Evolutionary conservation across 1,140 invertebrate species (phyloP).

Genomic region (Drosophila willistoni): DNA sequence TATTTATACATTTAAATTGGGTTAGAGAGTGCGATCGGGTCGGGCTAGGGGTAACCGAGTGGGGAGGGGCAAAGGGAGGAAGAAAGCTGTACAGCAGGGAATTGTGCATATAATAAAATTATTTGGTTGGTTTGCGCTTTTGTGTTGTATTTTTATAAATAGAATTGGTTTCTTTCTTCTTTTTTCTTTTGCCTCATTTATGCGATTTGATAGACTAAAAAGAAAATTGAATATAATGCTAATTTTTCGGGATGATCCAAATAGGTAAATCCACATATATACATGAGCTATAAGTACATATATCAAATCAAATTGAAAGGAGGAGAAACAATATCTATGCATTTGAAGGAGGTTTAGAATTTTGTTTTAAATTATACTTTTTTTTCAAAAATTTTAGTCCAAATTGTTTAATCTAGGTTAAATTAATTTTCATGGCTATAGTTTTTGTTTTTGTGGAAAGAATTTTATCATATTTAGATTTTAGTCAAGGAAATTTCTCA

Average conservation of each 20-base stretch:
- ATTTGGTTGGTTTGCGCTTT: slow-evolving; percentile 33
- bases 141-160: slow-evolving; percentile 20
- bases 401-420: no score
- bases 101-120: slow-evolving; percentile 47
- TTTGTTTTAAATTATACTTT: no score
- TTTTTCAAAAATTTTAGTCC: no score
- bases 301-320: no score
- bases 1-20: slow-evolving; percentile 70
- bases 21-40: background rate
- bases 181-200: slow-evolving; percentile 1
- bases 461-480: no score
- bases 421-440: no score
- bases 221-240: slow-evolving; percentile 6
- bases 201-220: slow-evolving; percentile 5
- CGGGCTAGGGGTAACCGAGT: no score
- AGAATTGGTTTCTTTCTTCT: background rate
- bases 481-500: no score
- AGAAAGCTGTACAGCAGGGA: slow-evolving; percentile 19
- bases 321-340: no score
- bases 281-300: background rate
- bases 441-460: no score
- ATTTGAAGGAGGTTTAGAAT: no score
- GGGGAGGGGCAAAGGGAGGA: background rate
- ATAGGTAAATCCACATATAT: background rate
- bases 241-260: background rate